These are phyloP conservation scores for Stegophylla sp. DNA, from an alignment of 2,888 invertebrate species.

Conservation along the genomic window DNA sequence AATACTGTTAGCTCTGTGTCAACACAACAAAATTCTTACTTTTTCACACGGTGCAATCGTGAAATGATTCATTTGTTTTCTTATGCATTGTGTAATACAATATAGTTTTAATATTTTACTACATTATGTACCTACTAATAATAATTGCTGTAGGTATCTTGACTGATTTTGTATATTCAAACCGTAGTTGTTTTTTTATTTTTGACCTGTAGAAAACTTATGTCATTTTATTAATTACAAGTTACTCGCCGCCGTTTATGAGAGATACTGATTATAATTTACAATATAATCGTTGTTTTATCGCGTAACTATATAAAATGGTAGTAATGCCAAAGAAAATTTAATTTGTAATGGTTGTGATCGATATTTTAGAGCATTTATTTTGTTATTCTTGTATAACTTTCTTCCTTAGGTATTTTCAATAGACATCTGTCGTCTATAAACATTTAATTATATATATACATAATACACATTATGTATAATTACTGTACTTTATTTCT, in stretches of 20 bases:
- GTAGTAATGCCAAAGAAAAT: conserved; percentile 52
- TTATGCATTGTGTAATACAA: neutral
- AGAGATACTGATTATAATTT: conserved; percentile 20
- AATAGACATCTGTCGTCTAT: neutral
- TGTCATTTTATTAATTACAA: conserved; percentile 10
- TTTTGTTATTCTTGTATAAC: conserved; percentile 55
- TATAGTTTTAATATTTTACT: conserved; percentile 12
- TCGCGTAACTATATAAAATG: conserved; percentile 31
- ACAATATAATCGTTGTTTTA: conserved; percentile 17
- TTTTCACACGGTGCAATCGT: neutral
- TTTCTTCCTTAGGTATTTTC: conserved; percentile 49
- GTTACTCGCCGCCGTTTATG: conserved; percentile 8
- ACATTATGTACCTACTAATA: neutral
- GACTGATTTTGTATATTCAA: conserved; percentile 39
- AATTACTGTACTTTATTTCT: conserved; percentile 28
- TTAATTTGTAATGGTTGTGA: conserved; percentile 55
- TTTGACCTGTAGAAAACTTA: neutral
- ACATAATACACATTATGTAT: neutral
- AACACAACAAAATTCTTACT: neutral
- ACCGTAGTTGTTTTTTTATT: conserved; percentile 27
- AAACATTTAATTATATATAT: too few relatives aligned
- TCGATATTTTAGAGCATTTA: conserved; percentile 55
- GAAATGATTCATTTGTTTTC: neutral
- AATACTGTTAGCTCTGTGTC: neutral
- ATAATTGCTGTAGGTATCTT: conserved; percentile 26